Percentiles rank a stretch among this genome's conserved stretches.
Evolutionary conservation across 2,113 vertebrate species (phyloP).

Genomic region (Empidonax traillii): DNA sequence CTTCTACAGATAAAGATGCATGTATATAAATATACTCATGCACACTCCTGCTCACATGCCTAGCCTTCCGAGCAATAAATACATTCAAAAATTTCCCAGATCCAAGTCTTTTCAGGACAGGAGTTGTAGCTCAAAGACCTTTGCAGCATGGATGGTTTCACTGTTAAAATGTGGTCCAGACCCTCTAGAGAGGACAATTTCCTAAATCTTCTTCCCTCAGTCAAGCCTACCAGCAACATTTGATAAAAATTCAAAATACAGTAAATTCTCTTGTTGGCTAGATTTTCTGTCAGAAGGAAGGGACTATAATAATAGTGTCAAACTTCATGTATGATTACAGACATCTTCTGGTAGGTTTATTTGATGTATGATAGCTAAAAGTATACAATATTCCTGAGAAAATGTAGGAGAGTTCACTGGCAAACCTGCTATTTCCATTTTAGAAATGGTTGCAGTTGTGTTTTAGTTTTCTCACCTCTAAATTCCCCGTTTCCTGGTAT

Average conservation of each 20-base stretch:
- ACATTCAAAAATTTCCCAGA: neutral
- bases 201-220: neutral
- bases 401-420: neutral
- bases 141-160: neutral
- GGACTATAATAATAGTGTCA: neutral
- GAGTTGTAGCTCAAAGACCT: neutral
- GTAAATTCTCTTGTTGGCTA: neutral
- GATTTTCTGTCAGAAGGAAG: neutral
- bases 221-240: neutral
- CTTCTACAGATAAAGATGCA: neutral
- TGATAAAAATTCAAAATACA: neutral
- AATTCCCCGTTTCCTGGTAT: neutral
- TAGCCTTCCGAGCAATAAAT: neutral
- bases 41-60: rapidly evolving
- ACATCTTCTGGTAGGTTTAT: neutral
- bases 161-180: neutral
- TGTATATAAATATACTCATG: neutral
- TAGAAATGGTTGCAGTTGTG: neutral
- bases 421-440: neutral
- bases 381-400: neutral
- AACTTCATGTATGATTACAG: neutral
- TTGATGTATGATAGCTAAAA: neutral
- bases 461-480: neutral
- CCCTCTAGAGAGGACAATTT: neutral
- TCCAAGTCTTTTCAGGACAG: neutral